Evolutionary conservation across 2,797 vertebrate genomes (phyloP), one percentile per base, ranked within the genome.

Genomic region (Enteromius viviparus): DNA sequence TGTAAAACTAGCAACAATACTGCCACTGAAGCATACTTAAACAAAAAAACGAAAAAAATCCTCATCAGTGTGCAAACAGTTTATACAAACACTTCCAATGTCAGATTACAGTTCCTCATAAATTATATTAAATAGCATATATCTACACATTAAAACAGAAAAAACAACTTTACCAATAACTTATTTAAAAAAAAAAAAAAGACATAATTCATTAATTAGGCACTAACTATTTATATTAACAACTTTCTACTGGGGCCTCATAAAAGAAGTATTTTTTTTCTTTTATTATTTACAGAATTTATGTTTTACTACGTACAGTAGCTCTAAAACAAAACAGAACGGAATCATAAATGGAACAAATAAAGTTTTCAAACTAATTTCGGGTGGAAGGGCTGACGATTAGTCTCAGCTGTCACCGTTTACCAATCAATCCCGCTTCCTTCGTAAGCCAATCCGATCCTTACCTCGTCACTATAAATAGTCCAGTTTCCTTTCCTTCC

Each of bases 91-190:
- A 95, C 95, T 95, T 96, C 94, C 95, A 55, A 94, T 95, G 96
- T 95, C 94, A 95, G 95, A 95, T 95, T 95, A 95, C 94, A 94
- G 95, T 96, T 97, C 96, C 93, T 94, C 96, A 99, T 99, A 99
- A 99, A 98, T 99, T 99, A 99, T 96, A 60, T 99, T 99, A 99
- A 99, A 99, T 99, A 99, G 97, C 96, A 85, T 96, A 76, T 97
- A 98, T 99, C 96, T 98, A 99, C 96, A 99, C 96, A 95, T 94
- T 94, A 92, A 96, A 96, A 94, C 92, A 92, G 92, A 95, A 96
- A 92, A 94, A 40, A 93, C 95, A 95, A 92, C 87, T 90, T 68
- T 94, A 86, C 83, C 92, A 96, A 99, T 98, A 98, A 99, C 94
- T 98, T 99, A 98, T 96, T 95, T 92, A 1, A 42, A 42, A 42